These are phyloP conservation scores for Geotria australis DNA, from an alignment of 2,797 vertebrate species.

Conservation along the genomic window DNA sequence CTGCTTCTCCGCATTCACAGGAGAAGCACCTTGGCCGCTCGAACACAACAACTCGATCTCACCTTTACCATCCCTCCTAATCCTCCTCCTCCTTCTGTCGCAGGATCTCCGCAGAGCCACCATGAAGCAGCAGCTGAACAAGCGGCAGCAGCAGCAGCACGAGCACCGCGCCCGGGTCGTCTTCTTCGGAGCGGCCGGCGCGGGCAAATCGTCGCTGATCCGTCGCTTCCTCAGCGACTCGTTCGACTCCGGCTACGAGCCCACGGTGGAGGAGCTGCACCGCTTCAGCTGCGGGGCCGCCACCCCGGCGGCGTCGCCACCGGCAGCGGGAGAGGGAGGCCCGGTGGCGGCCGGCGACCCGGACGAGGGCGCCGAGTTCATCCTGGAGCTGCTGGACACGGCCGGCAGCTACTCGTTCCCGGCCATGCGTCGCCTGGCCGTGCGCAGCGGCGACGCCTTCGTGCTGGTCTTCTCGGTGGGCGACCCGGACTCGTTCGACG, in stretches of 20 bases:
- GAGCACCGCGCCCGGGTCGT: slow-evolving; percentile 10
- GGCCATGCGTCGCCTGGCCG: slow-evolving; percentile 23
- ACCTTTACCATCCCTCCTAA: too few species aligned
- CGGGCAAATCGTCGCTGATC: slow-evolving; percentile 23
- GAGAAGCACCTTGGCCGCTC: too few species aligned
- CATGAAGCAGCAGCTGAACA: too few species aligned
- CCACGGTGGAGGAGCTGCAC: slow-evolving; percentile 25
- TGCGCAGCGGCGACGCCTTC: slow-evolving; percentile 17
- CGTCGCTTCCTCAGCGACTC: slow-evolving; percentile 13
- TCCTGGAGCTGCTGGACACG: slow-evolving; percentile 22
- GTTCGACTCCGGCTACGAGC: slow-evolving; percentile 14
- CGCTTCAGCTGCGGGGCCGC: slow-evolving; percentile 2
- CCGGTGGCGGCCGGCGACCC: background rate
- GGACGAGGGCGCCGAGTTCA: slow-evolving; percentile 4
- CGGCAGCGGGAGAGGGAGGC: too few species aligned
- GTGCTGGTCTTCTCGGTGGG: slow-evolving; percentile 17
- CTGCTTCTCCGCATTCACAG: too few species aligned
- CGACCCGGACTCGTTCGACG: slow-evolving; percentile 13
- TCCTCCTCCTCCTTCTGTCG: too few species aligned
- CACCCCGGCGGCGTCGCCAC: too few species aligned
- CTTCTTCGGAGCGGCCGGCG: slow-evolving; percentile 18
- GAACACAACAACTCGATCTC: too few species aligned
- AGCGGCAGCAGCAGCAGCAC: slow-evolving; percentile 1
- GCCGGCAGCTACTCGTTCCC: slow-evolving; percentile 29
- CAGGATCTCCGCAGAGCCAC: too few species aligned